These are phyloP conservation scores for Sterrhoptilus dennistouni DNA, from an alignment of 2,113 vertebrate genomes.

Conservation along the genomic window DNA sequence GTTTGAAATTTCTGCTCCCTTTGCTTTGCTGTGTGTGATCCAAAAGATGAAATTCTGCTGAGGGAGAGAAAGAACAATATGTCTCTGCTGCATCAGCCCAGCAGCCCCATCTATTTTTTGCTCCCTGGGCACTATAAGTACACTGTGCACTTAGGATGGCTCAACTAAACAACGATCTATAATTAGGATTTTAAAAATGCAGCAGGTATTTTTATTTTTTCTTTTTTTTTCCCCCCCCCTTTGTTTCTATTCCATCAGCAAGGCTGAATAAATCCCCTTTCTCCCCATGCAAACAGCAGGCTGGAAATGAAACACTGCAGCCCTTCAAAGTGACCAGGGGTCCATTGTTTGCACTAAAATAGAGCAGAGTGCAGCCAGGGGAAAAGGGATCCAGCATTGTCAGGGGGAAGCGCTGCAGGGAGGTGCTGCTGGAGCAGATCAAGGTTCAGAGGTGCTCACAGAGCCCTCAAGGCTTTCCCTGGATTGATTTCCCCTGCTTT, in stretches of 20 bases:
- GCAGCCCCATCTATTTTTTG: constrained; percentile 37
- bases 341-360: not conserved
- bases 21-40: not conserved
- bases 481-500: not conserved
- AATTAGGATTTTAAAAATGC: constrained; percentile 35
- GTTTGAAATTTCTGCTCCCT: not conserved
- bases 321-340: not conserved
- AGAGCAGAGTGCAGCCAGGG: not conserved
- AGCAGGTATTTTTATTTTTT: not conserved
- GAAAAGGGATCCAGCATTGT: not conserved
- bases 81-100: constrained; percentile 33
- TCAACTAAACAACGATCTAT: not conserved
- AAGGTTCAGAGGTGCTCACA: not conserved
- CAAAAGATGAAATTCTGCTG: not conserved
- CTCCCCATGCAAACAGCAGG: not conserved
- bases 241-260: not conserved
- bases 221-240: not conserved
- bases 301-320: not conserved
- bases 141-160: not conserved
- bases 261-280: not conserved
- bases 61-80: not conserved
- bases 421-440: not conserved
- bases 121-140: not conserved
- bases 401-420: not conserved
- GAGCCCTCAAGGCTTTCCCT: rapidly evolving